A percentile compares a stretch with the other conserved stretches of the same genome.
Conservation (phyloP, 2,113 vertebrate genomes). For the Podarcis muralis region DNA sequence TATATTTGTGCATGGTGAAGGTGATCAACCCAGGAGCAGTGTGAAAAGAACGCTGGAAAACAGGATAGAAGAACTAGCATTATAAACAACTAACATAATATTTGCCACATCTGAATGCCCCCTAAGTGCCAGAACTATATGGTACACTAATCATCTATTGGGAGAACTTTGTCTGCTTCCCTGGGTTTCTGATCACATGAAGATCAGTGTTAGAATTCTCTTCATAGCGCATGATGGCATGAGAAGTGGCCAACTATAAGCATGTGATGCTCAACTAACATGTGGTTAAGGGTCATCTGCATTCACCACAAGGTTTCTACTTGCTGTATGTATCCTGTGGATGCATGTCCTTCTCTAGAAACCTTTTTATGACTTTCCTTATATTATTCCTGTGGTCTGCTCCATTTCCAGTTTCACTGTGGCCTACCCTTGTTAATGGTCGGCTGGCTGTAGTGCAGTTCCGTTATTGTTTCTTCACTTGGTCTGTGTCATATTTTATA, state of each 20-base stretch:
- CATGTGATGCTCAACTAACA: too few relatives aligned
- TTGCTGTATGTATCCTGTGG: not conserved
- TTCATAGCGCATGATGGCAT: not conserved
- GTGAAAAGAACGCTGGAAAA: too few relatives aligned
- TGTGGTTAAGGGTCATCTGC: not conserved
- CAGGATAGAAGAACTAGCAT: too few relatives aligned
- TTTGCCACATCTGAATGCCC: too few relatives aligned
- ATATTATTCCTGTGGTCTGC: conserved; percentile 3
- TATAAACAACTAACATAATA: too few relatives aligned
- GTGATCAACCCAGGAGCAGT: too few relatives aligned
- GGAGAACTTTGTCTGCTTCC: not conserved
- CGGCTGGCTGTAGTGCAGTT: conserved; percentile 19
- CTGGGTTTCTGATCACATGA: not conserved
- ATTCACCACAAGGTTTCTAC: not conserved
- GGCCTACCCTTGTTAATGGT: conserved; percentile 18
- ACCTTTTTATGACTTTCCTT: not conserved
- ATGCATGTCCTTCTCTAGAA: conserved; percentile 7
- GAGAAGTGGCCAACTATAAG: not conserved
- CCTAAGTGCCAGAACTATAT: not conserved
- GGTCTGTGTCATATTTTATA: conserved; percentile 62
- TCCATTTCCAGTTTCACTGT: not conserved
- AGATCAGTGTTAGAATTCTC: not conserved
- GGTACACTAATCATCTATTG: not conserved
- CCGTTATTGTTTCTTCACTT: conserved; percentile 54
- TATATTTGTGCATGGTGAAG: too few relatives aligned